Evolutionary conservation across 2,888 invertebrate genomes (phyloP), one percentile per base, ranked within the genome.

Genomic region (Catocala nupta): DNA sequence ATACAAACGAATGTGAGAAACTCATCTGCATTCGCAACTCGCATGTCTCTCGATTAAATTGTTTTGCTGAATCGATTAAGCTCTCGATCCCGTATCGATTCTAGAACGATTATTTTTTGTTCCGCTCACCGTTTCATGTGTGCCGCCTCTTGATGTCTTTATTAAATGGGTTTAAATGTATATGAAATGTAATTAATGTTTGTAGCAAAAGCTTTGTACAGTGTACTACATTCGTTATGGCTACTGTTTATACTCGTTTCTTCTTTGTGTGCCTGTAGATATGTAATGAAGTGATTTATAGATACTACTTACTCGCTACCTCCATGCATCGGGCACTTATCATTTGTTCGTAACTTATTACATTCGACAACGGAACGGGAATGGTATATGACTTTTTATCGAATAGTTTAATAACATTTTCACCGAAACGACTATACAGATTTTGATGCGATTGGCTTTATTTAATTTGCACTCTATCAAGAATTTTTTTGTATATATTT

Each of bases 61-160:
- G 92, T 91, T 91, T 90, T 85, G 83, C 89, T 82, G 88, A 90
- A 91, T 92, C 92, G 91, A 92, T 92, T 92, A 92, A 90, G 86
- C 80, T 81, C 82, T 85, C 83, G 86, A 82, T 88, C 86, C 81
- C 77, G 81, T 83, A 87, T 87, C 90, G 89, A 88, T 87, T 85
- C 80, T 84, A 83, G 77, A 86, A 87, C 89, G 87, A 89, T 90
- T 88, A 85, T 85, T 88, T 87, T 90, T 90, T 87, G 80, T 87
- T 82, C 71, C 75, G 71, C 76, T 80, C 75, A 69, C 69, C 82
- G 83, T 88, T 86, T 87, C 81, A 83, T 81, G 75, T 83, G 73
- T 70, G 81, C 87, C 88, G 89, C 85, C 82, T 68, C 73, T 74
- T 81, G 86, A 90, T 88, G 84, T 86, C 90, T 91, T 87, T 88